A percentile compares a stretch with the other conserved stretches of the same genome.
phyloP scores from a whole-genome alignment of 1,140 invertebrate genomes.

The Drosophila subobscura region DNA sequence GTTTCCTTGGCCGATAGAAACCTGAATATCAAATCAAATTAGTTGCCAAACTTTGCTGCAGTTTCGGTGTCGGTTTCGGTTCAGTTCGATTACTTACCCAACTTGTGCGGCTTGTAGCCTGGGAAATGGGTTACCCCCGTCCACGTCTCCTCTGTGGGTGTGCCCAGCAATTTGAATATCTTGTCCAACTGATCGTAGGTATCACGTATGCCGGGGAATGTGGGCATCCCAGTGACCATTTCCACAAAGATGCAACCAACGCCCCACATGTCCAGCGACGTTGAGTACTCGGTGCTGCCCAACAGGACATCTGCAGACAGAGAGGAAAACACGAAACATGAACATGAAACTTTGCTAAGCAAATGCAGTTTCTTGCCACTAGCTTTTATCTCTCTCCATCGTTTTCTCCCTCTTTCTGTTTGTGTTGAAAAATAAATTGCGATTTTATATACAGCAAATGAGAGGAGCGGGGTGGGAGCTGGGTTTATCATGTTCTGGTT shows the following conservation, averaged over 20 bases:
- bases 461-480: not conserved
- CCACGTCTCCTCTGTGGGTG: conserved; percentile 96
- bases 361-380: conserved; percentile 55
- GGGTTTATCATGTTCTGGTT: not conserved
- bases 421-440: conserved; percentile 70
- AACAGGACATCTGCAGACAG: conserved; percentile 92
- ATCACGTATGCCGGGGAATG: conserved; percentile 97
- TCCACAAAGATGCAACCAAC: conserved; percentile 99
- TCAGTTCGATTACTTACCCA: conserved; percentile 84
- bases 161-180: conserved; percentile 97
- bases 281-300: conserved; percentile 98
- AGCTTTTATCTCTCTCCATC: too few species aligned
- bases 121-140: conserved; percentile 93
- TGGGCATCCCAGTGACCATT: conserved; percentile 97
- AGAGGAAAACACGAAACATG: not conserved
- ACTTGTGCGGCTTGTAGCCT: conserved; percentile 92
- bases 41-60: conserved; percentile 3
- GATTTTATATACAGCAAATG: conserved; percentile 73
- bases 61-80: not conserved
- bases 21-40: conserved; percentile 67
- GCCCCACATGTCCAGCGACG: conserved; percentile 98
- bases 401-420: not conserved
- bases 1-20: conserved; percentile 90
- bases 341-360: conserved; percentile 56
- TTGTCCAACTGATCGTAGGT: conserved; percentile 98